These are phyloP conservation scores for Gallinago media DNA, from an alignment of 2,113 vertebrate genomes.

Conservation along the genomic window DNA sequence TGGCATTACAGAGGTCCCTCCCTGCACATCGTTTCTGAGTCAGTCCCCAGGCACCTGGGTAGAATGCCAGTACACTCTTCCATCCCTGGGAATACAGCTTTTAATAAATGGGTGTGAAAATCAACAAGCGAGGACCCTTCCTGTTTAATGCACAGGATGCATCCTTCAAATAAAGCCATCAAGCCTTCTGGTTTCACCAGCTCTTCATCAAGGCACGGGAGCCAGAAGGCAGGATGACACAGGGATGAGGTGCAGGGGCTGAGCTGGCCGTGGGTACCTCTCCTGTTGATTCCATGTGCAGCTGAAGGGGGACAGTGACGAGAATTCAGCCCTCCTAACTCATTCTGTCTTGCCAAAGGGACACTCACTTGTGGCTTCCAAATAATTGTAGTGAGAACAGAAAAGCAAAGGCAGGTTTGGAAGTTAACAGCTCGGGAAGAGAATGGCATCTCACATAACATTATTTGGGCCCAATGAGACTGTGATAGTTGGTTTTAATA, in stretches of 20 bases:
- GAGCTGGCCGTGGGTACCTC: accelerated
- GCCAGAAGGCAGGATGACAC: neutral
- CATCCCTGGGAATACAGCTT: neutral
- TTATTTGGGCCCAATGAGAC: neutral
- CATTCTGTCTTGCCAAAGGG: neutral
- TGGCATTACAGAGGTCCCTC: neutral
- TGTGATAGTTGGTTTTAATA: neutral
- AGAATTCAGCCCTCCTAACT: neutral
- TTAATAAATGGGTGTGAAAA: neutral
- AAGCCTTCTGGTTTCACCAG: neutral
- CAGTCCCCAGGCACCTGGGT: neutral
- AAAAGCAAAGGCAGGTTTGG: neutral
- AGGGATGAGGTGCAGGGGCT: neutral
- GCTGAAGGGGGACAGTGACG: neutral
- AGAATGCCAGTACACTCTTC: neutral
- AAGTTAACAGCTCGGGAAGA: neutral
- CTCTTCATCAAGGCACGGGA: neutral
- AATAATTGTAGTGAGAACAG: neutral
- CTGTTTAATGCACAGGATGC: neutral
- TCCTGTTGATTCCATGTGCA: neutral
- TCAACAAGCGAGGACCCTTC: neutral
- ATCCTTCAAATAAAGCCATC: neutral
- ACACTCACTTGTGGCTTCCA: neutral
- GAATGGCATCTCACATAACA: neutral
- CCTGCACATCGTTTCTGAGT: neutral